Evolutionary conservation across 2,113 vertebrate species (phyloP).

Genomic region (Bostrychus sinensis): DNA sequence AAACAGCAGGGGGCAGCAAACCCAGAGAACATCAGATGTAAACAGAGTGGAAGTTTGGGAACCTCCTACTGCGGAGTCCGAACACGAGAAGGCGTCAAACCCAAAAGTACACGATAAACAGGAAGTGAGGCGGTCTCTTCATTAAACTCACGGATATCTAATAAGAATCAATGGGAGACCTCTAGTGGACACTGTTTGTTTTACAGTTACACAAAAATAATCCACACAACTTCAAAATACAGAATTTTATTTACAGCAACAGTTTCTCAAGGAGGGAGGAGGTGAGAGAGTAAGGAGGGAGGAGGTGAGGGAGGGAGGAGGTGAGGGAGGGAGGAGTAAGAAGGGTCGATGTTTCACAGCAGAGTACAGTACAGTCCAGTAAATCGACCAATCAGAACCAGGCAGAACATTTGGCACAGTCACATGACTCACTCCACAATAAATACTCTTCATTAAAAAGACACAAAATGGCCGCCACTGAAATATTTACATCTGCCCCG

Average conservation of each 20-base stretch:
- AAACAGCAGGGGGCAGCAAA: too few species aligned
- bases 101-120: too few species aligned
- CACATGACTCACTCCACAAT: not conserved
- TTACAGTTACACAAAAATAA: too few species aligned
- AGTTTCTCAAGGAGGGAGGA: not conserved
- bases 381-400: not conserved
- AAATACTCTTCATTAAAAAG: not conserved
- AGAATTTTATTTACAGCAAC: not conserved
- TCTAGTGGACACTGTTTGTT: too few species aligned
- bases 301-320: not conserved
- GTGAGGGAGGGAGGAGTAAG: not conserved
- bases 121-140: too few species aligned
- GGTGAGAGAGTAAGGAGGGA: not conserved
- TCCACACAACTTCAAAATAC: too few species aligned
- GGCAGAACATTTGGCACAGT: conserved; percentile 10
- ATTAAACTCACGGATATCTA: too few species aligned
- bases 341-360: not conserved
- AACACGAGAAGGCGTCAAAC: too few species aligned
- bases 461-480: not conserved
- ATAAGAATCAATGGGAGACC: too few species aligned
- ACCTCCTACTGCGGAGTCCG: too few species aligned
- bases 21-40: too few species aligned
- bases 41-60: too few species aligned
- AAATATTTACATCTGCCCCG: conserved; percentile 4
- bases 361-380: not conserved